Evolutionary conservation across 2,888 invertebrate species (phyloP).

Genomic region (Pinctada fucata): DNA sequence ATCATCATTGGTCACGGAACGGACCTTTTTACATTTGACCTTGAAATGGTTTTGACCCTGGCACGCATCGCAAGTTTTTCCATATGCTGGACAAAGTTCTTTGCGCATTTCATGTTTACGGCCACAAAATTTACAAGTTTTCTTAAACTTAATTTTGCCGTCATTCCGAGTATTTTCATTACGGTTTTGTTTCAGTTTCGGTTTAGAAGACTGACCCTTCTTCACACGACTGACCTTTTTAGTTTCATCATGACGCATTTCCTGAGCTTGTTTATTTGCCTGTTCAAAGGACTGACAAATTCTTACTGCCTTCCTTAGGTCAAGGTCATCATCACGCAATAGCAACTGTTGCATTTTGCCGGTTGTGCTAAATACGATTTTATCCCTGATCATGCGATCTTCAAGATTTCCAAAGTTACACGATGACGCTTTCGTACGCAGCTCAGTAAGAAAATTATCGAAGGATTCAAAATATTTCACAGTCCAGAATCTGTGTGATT

Average conservation of each 20-base stretch:
- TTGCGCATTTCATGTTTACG: slow-evolving; percentile 38
- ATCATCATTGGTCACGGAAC: neutral
- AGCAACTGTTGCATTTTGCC: slow-evolving; percentile 43
- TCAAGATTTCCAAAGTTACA: slow-evolving; percentile 43
- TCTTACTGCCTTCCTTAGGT: slow-evolving; percentile 28
- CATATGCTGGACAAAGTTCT: slow-evolving; percentile 50
- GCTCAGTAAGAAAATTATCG: slow-evolving; percentile 41
- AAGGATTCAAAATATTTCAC: slow-evolving; percentile 32
- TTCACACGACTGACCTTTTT: too few species aligned
- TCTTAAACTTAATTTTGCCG: neutral
- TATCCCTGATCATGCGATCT: slow-evolving; percentile 45
- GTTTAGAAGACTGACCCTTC: too few species aligned
- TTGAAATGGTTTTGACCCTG: slow-evolving; percentile 46
- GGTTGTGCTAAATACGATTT: slow-evolving; percentile 41
- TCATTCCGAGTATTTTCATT: too few species aligned
- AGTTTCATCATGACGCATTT: slow-evolving; percentile 3
- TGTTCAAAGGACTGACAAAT: slow-evolving; percentile 43
- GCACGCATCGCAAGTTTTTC: slow-evolving; percentile 42
- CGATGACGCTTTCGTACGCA: slow-evolving; percentile 31
- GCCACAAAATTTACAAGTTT: slow-evolving; percentile 46
- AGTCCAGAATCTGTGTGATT: slow-evolving; percentile 47
- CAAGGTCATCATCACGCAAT: slow-evolving; percentile 37
- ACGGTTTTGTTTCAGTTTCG: too few species aligned
- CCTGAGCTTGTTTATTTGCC: slow-evolving; percentile 22
- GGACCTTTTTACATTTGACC: neutral